Evolutionary conservation across 2,797 vertebrate genomes (phyloP).

Genomic region (Leuciscus waleckii): DNA sequence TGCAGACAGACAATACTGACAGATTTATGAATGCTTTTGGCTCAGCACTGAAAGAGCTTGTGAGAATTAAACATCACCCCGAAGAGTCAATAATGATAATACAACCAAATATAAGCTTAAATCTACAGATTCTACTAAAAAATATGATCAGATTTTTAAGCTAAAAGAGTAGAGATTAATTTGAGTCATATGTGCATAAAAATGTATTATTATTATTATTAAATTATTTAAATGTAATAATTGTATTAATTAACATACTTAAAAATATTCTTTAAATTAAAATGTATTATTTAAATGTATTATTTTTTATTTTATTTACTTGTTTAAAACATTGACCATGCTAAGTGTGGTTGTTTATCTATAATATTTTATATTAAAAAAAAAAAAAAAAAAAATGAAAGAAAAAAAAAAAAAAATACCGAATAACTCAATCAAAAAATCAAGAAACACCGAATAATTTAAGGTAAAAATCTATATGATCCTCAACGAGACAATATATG

Average conservation of each 20-base stretch:
- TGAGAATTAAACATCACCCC: slow-evolving; percentile 14
- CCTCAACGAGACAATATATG: not conserved
- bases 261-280: not conserved
- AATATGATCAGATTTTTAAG: not conserved
- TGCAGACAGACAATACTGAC: slow-evolving; percentile 9
- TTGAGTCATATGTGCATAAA: not conserved
- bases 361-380: not conserved
- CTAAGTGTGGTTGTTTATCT: not conserved
- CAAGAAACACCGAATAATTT: too few relatives aligned
- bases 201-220: not conserved
- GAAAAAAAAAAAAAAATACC: too few relatives aligned
- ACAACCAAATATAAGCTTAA: slow-evolving; percentile 18
- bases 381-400: not conserved
- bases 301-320: not conserved
- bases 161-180: not conserved
- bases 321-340: not conserved
- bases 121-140: not conserved
- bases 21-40: slow-evolving; percentile 19
- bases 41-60: not conserved
- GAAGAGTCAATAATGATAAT: slow-evolving; percentile 28
- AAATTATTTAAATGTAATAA: not conserved
- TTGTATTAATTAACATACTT: not conserved
- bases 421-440: too few relatives aligned
- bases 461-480: not conserved
- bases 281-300: not conserved